These are phyloP conservation scores for Alentia gelatinosa DNA, from an alignment of 2,888 invertebrate genomes.

Conservation along the genomic window DNA sequence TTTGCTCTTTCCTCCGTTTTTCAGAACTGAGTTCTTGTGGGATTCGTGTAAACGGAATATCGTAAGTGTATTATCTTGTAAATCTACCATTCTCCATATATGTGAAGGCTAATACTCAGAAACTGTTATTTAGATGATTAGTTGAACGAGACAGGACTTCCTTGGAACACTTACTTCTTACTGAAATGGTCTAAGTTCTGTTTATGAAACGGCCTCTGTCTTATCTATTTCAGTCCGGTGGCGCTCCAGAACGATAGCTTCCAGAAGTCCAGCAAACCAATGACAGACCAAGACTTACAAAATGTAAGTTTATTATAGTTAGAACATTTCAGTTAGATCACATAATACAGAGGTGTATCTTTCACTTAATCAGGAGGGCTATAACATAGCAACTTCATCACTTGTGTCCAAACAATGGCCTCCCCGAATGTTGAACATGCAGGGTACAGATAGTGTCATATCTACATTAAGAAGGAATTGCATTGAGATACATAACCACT, in stretches of 20 bases:
- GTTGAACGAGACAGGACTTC: no score
- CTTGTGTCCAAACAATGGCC: no score
- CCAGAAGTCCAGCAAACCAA: neutral
- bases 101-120: no score
- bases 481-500: no score
- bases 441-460: no score
- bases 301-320: neutral
- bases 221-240: neutral
- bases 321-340: neutral
- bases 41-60: neutral
- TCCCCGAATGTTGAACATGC: no score
- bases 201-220: neutral
- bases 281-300: neutral
- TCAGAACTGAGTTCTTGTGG: neutral
- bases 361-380: no score
- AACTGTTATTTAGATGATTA: no score
- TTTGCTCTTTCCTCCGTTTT: neutral
- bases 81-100: no score
- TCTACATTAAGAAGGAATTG: no score
- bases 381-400: no score
- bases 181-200: neutral
- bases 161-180: no score
- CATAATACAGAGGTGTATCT: neutral
- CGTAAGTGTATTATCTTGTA: neutral
- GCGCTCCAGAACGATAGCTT: neutral